Evolutionary conservation across 2,888 invertebrate species (phyloP).

Genomic region (Camptogramma bilineatum): DNA sequence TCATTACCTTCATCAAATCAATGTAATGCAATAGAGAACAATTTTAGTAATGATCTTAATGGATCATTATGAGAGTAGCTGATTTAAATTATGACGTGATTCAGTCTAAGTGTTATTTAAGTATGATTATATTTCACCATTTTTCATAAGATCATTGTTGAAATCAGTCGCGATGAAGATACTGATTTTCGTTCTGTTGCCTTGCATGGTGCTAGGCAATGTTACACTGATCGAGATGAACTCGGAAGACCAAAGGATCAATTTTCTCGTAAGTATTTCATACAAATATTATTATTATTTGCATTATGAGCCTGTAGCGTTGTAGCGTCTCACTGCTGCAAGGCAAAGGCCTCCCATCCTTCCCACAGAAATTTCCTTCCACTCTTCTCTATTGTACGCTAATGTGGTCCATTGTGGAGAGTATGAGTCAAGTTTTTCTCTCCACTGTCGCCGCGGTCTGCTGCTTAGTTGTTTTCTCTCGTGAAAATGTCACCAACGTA

Average conservation of each 20-base stretch:
- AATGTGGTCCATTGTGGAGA: too few relatives aligned
- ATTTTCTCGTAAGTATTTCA: constrained; percentile 26
- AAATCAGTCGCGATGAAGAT: constrained; percentile 15
- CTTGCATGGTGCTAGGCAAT: constrained; percentile 16
- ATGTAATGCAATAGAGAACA: not conserved
- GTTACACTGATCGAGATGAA: not conserved
- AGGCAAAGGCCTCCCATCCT: too few relatives aligned
- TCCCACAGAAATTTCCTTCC: too few relatives aligned
- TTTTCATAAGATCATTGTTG: not conserved
- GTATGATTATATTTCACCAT: constrained; percentile 2
- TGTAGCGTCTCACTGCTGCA: too few relatives aligned
- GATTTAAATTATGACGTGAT: not conserved
- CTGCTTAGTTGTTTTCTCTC: too few relatives aligned
- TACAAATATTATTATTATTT: too few relatives aligned
- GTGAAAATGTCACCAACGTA: too few relatives aligned
- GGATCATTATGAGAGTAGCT: not conserved
- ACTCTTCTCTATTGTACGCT: too few relatives aligned
- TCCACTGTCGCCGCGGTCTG: too few relatives aligned
- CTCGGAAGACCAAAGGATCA: constrained; percentile 20
- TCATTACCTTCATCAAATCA: constrained; percentile 18
- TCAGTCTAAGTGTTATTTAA: too few relatives aligned
- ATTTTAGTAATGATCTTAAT: constrained; percentile 14
- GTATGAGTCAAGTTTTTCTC: too few relatives aligned
- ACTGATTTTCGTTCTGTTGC: constrained; percentile 4
- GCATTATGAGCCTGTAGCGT: too few relatives aligned